Evolutionary conservation across 2,797 vertebrate genomes (phyloP).

Genomic region (Myotis planiceps): DNA sequence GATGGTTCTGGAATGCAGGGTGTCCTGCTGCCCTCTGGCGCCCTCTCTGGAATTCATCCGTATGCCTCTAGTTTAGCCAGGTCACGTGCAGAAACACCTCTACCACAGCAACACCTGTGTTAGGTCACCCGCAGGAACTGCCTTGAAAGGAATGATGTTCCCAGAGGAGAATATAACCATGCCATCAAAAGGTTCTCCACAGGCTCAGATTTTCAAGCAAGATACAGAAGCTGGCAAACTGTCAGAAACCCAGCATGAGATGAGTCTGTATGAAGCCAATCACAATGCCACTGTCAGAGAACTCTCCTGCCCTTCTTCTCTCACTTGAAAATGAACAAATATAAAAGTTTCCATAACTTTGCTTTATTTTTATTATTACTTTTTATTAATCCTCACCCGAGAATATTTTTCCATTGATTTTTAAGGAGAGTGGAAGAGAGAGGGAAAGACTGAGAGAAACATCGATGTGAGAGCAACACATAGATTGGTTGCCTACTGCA

Average conservation of each 20-base stretch:
- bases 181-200: background rate
- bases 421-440: no score
- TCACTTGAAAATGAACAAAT: conserved; percentile 57
- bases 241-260: conserved; percentile 45
- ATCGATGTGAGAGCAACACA: no score
- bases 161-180: background rate
- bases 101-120: background rate
- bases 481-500: no score
- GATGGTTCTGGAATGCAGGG: background rate
- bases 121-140: background rate
- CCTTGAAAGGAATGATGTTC: background rate
- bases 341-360: background rate
- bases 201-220: conserved; percentile 25
- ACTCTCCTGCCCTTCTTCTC: background rate
- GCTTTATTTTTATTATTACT: no score
- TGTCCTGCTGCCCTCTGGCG: background rate
- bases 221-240: conserved; percentile 28
- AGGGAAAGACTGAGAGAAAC: no score
- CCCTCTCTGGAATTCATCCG: background rate
- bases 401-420: no score
- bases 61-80: background rate
- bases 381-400: no score
- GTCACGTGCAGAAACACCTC: background rate
- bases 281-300: background rate
- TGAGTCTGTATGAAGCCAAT: background rate